Evolutionary conservation across 2,797 vertebrate species (phyloP).

Genomic region (Nyctibius grandis): DNA sequence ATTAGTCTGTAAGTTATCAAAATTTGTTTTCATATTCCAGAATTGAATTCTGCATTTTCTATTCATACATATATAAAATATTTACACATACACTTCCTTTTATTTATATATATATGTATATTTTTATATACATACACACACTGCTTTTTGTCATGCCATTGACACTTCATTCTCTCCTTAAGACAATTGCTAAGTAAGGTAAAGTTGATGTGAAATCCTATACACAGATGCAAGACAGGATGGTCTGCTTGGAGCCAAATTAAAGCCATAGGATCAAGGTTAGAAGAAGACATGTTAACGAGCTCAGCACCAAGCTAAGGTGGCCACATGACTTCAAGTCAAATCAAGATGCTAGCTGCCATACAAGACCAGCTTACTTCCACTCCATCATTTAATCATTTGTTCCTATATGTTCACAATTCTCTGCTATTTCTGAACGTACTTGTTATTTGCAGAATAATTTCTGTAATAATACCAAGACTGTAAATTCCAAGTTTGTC

Average conservation of each 20-base stretch:
- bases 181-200: neutral
- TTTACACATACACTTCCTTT: neutral
- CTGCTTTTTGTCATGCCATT: neutral
- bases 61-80: neutral
- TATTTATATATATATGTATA: too few relatives aligned
- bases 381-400: neutral
- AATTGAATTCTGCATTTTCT: neutral
- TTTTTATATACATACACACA: neutral
- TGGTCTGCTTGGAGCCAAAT: neutral
- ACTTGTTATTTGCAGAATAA: neutral
- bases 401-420: neutral
- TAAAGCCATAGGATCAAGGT: neutral
- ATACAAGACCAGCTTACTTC: neutral
- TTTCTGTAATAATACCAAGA: neutral
- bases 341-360: neutral
- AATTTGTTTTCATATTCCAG: neutral
- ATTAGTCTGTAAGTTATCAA: neutral
- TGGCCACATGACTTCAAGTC: neutral
- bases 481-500: neutral
- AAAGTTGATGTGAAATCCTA: neutral
- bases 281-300: rapidly evolving
- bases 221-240: neutral
- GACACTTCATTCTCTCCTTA: neutral
- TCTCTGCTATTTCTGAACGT: neutral
- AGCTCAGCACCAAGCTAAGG: neutral